A percentile compares a stretch with the other conserved stretches of the same genome.
Evolutionary conservation across 2,113 vertebrate genomes (phyloP).

Genomic region (Nymphicus hollandicus): DNA sequence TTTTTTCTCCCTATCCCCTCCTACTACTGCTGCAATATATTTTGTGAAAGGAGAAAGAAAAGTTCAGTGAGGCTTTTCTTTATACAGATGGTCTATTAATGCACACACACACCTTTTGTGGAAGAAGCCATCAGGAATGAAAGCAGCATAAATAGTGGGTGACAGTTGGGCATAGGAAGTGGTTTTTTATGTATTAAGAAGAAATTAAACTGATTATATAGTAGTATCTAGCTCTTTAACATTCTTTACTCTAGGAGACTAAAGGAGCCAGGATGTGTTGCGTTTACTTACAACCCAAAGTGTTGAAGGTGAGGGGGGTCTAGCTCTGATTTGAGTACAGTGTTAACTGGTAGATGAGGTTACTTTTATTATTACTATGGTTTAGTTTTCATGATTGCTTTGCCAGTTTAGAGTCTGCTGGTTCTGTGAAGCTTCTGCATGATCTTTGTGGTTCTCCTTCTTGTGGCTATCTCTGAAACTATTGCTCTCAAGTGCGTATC

Average conservation of each 20-base stretch:
- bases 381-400: background rate
- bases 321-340: background rate
- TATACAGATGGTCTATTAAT: background rate
- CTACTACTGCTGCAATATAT: background rate
- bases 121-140: background rate
- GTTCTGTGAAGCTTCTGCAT: background rate
- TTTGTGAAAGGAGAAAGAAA: background rate
- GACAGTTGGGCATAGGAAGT: background rate
- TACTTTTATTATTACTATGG: background rate
- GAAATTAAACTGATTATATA: background rate
- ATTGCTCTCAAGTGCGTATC: background rate
- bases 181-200: background rate
- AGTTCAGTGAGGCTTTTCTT: background rate
- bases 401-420: background rate
- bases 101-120: rapidly evolving
- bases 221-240: background rate
- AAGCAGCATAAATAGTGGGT: background rate
- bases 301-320: background rate
- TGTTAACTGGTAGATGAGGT: background rate
- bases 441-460: background rate
- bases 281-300: background rate
- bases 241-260: background rate
- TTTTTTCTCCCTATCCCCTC: background rate
- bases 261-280: background rate
- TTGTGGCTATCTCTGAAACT: background rate